Evolutionary conservation across 1,140 invertebrate species (phyloP).

Genomic region (Reticulitermes speratus): DNA sequence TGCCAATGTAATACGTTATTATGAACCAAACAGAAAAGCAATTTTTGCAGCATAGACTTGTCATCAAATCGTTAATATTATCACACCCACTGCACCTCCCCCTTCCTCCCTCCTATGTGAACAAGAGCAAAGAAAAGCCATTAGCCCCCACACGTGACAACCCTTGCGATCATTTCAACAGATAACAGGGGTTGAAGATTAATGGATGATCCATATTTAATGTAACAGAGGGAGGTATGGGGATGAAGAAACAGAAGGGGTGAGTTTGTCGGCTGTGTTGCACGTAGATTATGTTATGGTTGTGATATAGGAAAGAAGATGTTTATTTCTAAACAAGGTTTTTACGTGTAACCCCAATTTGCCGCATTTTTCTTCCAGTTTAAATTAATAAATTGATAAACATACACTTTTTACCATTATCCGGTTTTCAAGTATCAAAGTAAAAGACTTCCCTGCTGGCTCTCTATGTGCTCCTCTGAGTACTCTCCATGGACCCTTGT

Average conservation of each 20-base stretch:
- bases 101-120: neutral
- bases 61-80: conserved; percentile 17
- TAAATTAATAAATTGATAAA: no score
- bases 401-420: no score
- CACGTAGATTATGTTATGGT: neutral
- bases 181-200: conserved; percentile 27
- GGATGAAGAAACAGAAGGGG: neutral
- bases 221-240: neutral
- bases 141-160: conserved; percentile 28
- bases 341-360: no score
- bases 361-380: no score
- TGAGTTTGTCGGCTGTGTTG: neutral
- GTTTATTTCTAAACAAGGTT: no score
- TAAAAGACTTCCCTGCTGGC: no score
- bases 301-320: neutral
- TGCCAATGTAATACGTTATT: neutral
- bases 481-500: no score
- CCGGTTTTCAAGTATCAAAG: no score
- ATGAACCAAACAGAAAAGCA: neutral
- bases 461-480: no score
- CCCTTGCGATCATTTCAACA: conserved; percentile 26
- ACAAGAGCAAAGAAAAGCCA: conserved; percentile 26
- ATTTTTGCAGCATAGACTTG: neutral
- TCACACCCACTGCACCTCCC: neutral
- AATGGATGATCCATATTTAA: conserved; percentile 26